Conservation (phyloP, 23 tunicate species). For the Styela clava region DNA sequence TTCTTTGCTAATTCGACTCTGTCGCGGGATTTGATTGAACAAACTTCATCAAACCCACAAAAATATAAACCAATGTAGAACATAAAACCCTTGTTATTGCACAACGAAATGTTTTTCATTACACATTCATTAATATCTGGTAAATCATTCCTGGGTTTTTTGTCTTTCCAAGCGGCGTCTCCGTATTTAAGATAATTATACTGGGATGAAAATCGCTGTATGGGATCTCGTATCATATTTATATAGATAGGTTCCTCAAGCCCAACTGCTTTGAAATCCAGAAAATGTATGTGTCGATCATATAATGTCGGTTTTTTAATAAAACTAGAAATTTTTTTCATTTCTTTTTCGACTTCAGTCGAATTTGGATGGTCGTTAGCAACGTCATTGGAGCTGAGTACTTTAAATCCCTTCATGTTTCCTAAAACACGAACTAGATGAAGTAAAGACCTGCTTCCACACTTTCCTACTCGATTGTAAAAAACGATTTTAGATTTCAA, state of each 20-base stretch:
- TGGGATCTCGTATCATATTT: slow-evolving; percentile 90
- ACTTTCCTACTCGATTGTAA: slow-evolving; percentile 92
- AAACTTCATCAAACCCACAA: slow-evolving; percentile 69
- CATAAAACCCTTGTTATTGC: slow-evolving; percentile 28
- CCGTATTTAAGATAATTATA: slow-evolving; percentile 77
- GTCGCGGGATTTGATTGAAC: slow-evolving; percentile 32
- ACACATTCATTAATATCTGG: slow-evolving; percentile 71
- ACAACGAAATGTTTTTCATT: slow-evolving; percentile 43
- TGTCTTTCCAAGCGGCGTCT: slow-evolving; percentile 13
- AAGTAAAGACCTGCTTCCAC: slow-evolving; percentile 92
- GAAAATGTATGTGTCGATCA: slow-evolving; percentile 70
- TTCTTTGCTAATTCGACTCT: slow-evolving; percentile 70
- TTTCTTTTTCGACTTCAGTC: slow-evolving; percentile 36
- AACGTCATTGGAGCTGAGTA: slow-evolving; percentile 33
- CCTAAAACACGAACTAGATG: slow-evolving; percentile 26
- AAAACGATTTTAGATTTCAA: slow-evolving; percentile 45
- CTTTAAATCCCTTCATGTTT: slow-evolving; percentile 38
- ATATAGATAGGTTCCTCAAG: slow-evolving; percentile 64
- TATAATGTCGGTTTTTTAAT: slow-evolving; percentile 58
- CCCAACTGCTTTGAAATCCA: slow-evolving; percentile 40
- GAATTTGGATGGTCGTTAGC: slow-evolving; percentile 42
- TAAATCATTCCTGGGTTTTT: slow-evolving; percentile 17
- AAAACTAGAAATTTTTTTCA: slow-evolving; percentile 21
- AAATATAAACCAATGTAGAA: slow-evolving; percentile 87
- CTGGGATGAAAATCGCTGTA: slow-evolving; percentile 76